These are phyloP conservation scores for Cygnus buccinator DNA, from an alignment of 2,113 vertebrate species.

Conservation along the genomic window DNA sequence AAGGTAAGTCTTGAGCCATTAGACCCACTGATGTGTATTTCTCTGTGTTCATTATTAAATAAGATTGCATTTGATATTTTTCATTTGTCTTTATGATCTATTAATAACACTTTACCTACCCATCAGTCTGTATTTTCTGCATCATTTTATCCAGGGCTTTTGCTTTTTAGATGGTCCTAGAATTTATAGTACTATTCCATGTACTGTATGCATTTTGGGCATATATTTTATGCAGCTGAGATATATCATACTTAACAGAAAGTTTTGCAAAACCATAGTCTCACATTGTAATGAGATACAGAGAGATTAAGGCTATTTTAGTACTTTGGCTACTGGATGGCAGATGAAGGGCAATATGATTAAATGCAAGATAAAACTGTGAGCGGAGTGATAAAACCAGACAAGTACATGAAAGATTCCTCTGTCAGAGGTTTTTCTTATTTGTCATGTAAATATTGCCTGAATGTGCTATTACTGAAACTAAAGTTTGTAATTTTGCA, in stretches of 20 bases:
- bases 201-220: background rate
- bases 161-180: background rate
- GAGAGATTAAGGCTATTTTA: conserved; percentile 58
- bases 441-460: conserved; percentile 63
- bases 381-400: conserved; percentile 60
- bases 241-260: conserved; percentile 53
- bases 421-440: conserved; percentile 49
- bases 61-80: conserved; percentile 37
- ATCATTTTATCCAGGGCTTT: background rate
- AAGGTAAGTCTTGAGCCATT: background rate
- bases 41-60: conserved; percentile 37
- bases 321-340: conserved; percentile 53
- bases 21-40: conserved; percentile 1
- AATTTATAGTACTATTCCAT: conserved; percentile 47
- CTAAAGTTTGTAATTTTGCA: conserved; percentile 38
- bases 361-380: conserved; percentile 63
- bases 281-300: conserved; percentile 50
- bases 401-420: conserved; percentile 54
- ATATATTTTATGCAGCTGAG: conserved; percentile 27
- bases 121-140: conserved; percentile 34
- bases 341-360: conserved; percentile 67
- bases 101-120: conserved; percentile 33
- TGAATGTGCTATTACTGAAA: conserved; percentile 25
- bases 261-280: conserved; percentile 43
- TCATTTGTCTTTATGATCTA: conserved; percentile 40